Evolutionary conservation across 2,797 vertebrate species (phyloP).

Genomic region (Zenarchopterus dispar): DNA sequence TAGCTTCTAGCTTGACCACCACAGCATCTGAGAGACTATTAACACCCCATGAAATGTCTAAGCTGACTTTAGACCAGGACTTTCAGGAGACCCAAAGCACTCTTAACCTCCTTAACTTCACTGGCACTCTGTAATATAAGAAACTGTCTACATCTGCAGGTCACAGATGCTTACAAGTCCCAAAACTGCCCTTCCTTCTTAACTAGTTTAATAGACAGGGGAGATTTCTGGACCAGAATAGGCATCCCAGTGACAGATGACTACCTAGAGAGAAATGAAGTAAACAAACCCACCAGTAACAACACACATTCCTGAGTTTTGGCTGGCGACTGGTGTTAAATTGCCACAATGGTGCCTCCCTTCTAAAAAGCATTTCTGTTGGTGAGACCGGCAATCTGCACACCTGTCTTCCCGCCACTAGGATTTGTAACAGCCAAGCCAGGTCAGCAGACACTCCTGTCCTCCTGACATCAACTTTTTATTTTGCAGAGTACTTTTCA

Average conservation of each 20-base stretch:
- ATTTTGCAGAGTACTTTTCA: too few relatives aligned
- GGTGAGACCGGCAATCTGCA: slow-evolving; percentile 81
- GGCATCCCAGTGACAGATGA: slow-evolving; percentile 27
- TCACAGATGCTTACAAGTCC: slow-evolving; percentile 43
- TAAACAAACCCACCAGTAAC: slow-evolving; percentile 42
- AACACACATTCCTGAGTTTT: slow-evolving; percentile 30
- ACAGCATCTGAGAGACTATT: slow-evolving; percentile 59
- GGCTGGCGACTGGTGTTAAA: slow-evolving; percentile 46
- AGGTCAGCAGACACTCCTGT: slow-evolving; percentile 42
- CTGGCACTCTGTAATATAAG: slow-evolving; percentile 77
- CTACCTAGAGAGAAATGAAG: slow-evolving; percentile 32
- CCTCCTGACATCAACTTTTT: slow-evolving; percentile 30
- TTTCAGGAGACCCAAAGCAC: slow-evolving; percentile 73
- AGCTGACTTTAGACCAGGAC: slow-evolving; percentile 53
- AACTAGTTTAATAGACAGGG: slow-evolving; percentile 32
- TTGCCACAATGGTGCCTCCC: slow-evolving; percentile 46
- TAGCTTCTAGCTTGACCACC: slow-evolving; percentile 52
- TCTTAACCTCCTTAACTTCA: slow-evolving; percentile 78
- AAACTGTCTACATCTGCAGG: slow-evolving; percentile 48
- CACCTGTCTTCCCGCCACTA: slow-evolving; percentile 73
- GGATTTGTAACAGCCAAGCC: slow-evolving; percentile 37
- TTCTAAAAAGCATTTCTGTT: slow-evolving; percentile 58
- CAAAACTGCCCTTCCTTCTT: slow-evolving; percentile 39
- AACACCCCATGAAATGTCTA: slow-evolving; percentile 69
- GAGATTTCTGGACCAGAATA: slow-evolving; percentile 33